Evolutionary conservation across 2,888 invertebrate genomes (phyloP), one percentile per base, ranked within the genome.

Genomic region (Gnatocerus cornutus): DNA sequence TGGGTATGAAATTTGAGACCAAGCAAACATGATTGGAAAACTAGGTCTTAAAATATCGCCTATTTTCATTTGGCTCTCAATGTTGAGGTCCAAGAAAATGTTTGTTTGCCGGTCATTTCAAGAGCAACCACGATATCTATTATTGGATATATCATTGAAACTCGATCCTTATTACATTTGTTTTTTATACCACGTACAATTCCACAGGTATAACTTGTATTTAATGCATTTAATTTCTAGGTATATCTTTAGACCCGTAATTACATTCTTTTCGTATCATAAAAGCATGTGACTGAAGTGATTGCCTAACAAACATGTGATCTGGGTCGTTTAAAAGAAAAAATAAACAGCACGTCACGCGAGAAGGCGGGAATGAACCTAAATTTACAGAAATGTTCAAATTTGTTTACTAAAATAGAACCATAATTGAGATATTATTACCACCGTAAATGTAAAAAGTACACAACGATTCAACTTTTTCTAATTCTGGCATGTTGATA

Each of bases 221-320:
- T 21, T 21, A 21, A 21, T 4, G 21, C 21, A 21, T n/a, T 33
- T 33, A 33, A 43, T 43, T 43, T 43, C 6, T 43, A 43, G 43
- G 43, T 43, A 10, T 6, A 12, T 3, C 12, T n/a, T 10, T 7
- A 21, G 4, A 43, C 16, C 13, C 3, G 12, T 29, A 50, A 59
- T 33, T 46, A 10, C 59, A 12, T 3, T 46, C 16, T 37, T 12
- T 62, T 41, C 10, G 21, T 53, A 63, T 63, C 63, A 53, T 63
- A 59, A 58, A 58, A 59, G 53, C 67, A 67, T 67, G 67, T 67
- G 67, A 67, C 61, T 55, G n/a, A 10, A 27, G 12, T 30, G 65
- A 61, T 67, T 67, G 61, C 67, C 29, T 53, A 67, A 67, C 61
- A 53, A 61, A 59, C 61, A 67, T 67, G 61, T 67, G 67, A 67